Conservation (phyloP, 2,888 invertebrate genomes). For the Rambutsinella grinnellia region DNA sequence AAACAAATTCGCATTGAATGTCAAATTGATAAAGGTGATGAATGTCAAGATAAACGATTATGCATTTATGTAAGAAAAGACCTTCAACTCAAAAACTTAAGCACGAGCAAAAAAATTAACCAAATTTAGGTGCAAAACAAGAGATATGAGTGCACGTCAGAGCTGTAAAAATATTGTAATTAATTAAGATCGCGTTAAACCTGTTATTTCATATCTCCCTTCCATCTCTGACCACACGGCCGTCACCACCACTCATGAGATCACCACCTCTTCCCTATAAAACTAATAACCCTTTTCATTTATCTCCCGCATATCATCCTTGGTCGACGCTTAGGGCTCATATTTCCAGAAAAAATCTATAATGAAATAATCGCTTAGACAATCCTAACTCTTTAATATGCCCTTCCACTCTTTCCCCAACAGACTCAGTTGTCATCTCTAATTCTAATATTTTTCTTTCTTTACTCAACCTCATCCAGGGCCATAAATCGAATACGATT, state of each 20-base stretch:
- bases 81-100: too few relatives aligned
- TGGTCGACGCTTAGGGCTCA: slow-evolving; percentile 16
- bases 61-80: too few relatives aligned
- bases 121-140: too few relatives aligned
- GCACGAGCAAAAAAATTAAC: too few relatives aligned
- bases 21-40: too few relatives aligned
- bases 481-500: background rate
- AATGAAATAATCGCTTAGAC: slow-evolving; percentile 18
- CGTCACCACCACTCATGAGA: background rate
- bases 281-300: too few relatives aligned
- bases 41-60: too few relatives aligned
- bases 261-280: background rate
- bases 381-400: background rate
- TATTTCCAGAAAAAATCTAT: slow-evolving; percentile 10
- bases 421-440: background rate
- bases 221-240: background rate
- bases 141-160: too few relatives aligned
- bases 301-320: too few relatives aligned
- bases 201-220: slow-evolving; percentile 9
- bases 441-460: slow-evolving; percentile 4
- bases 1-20: too few relatives aligned
- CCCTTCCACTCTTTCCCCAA: background rate
- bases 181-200: too few relatives aligned
- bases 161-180: too few relatives aligned
- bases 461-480: slow-evolving; percentile 10